These are phyloP conservation scores for Zenarchopterus dispar DNA, from an alignment of 2,797 vertebrate genomes.

Conservation along the genomic window DNA sequence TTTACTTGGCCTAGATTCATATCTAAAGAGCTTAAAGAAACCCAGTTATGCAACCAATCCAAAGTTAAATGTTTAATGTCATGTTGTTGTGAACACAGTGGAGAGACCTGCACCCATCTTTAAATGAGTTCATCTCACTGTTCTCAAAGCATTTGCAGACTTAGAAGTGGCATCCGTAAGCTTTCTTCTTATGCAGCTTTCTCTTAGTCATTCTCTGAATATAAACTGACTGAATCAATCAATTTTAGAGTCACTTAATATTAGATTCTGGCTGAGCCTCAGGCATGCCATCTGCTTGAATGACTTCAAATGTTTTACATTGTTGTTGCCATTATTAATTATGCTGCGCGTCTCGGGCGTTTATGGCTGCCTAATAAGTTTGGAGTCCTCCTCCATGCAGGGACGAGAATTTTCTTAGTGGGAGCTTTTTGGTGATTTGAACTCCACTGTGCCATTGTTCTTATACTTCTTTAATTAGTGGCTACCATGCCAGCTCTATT, in stretches of 20 bases:
- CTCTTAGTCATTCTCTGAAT: constrained; percentile 11
- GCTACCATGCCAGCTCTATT: constrained; percentile 33
- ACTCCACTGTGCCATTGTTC: constrained; percentile 51
- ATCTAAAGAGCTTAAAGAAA: constrained; percentile 75
- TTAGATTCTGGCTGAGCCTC: constrained; percentile 5
- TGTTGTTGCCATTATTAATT: constrained; percentile 39
- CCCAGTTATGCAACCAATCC: constrained; percentile 63
- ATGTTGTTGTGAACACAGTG: constrained; percentile 63
- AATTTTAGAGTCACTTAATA: constrained; percentile 10
- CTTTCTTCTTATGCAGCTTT: constrained; percentile 3
- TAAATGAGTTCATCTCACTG: constrained; percentile 43
- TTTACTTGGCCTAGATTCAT: constrained; percentile 80
- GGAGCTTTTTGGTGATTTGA: constrained; percentile 35
- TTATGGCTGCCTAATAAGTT: constrained; percentile 40
- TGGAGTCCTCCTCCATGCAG: constrained; percentile 33
- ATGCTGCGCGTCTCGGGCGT: constrained; percentile 11
- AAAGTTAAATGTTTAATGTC: constrained; percentile 73
- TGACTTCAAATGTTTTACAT: constrained; percentile 37
- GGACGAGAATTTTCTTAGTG: constrained; percentile 21
- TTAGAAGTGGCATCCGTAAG: constrained; percentile 12
- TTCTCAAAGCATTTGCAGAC: constrained; percentile 22
- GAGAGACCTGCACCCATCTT: constrained; percentile 35
- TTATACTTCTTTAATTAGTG: constrained; percentile 59
- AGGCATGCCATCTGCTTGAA: constrained; percentile 16
- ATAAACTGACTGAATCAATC: constrained; percentile 18